phyloP scores from a whole-genome alignment of 1,140 invertebrate species.

The Hyles euphorbiae region DNA sequence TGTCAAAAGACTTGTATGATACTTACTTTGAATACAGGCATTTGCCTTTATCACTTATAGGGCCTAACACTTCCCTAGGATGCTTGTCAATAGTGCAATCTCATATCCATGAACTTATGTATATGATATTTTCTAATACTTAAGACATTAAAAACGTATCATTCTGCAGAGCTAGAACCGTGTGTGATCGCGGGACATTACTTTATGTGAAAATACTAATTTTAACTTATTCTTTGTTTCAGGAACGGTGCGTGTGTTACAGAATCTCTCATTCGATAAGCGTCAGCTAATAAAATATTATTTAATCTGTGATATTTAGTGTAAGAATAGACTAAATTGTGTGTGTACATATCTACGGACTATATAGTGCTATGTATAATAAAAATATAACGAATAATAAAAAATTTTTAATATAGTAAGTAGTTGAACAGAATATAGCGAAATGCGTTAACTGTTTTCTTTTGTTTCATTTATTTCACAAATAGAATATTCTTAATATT shows the following conservation, averaged over 20 bases:
- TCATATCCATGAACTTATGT: too few species aligned
- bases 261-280: not conserved
- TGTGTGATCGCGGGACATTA: too few species aligned
- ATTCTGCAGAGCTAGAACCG: too few species aligned
- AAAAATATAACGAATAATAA: conserved; percentile 24
- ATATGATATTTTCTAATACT: too few species aligned
- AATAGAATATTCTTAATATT: too few species aligned
- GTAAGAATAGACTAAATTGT: conserved; percentile 30
- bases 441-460: conserved; percentile 42
- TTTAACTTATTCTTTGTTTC: not conserved
- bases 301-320: conserved; percentile 60
- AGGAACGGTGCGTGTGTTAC: conserved; percentile 1
- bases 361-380: conserved; percentile 25
- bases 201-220: not conserved
- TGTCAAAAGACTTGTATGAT: too few species aligned
- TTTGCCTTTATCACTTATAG: too few species aligned
- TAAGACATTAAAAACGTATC: too few species aligned
- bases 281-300: conserved; percentile 11
- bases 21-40: too few species aligned
- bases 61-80: too few species aligned
- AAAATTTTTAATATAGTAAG: conserved; percentile 52
- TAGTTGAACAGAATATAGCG: conserved; percentile 47
- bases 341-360: conserved; percentile 60
- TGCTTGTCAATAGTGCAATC: too few species aligned
- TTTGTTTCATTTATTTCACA: conserved; percentile 31